Evolutionary conservation across 2,797 vertebrate species (phyloP), one percentile per base, ranked within the genome.

Genomic region (Ctenochaetus hawaiiensis): DNA sequence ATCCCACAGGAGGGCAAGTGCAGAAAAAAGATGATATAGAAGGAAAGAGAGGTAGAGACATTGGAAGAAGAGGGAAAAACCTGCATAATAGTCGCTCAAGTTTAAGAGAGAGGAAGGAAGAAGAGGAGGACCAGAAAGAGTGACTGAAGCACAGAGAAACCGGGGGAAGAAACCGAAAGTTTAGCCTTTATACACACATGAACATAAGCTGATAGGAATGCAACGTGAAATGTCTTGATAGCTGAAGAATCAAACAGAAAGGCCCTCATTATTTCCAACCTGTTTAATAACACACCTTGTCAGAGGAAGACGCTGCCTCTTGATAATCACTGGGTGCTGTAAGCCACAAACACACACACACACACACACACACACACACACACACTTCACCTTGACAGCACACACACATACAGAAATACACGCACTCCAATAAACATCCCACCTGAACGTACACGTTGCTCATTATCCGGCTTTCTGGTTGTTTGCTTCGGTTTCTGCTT

Each of bases 281-380:
- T 39, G 26, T 81, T 77, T 72, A 78, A 82, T 82, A 75, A 72
- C 64, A 71, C 61, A 77, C 62, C 59, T 70, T 58, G 70, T 76
- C 71, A 62, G 51, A 20, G 47, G 61, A 79, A 80, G 69, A 61
- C 0, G 13, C 60, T 56, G 53, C 47, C 47, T 68, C 37, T 64
- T 10, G 30, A 75, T 82, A 80, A 75, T 80, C 67, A 76, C 45
- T 45, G 39, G 48, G 37, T 14, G 48, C 37, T 57, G 18, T 56
- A 48, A 76, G 49, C 26, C 26, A 26, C 26, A 26, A 2, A 26
- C 26, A 26, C 26, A 26, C 26, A 26, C 26, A 26, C 26, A 26
- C 26, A 26, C 26, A 26, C 30, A 34, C 30, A 34, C 30, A 34
- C 26, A 2, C 2, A 26, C 37, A 20, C 44, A 41, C 22, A 62